Percentiles rank a stretch among this genome's conserved stretches.
phyloP scores from a whole-genome alignment of 2,113 vertebrate genomes.

The Clinocottus analis region DNA sequence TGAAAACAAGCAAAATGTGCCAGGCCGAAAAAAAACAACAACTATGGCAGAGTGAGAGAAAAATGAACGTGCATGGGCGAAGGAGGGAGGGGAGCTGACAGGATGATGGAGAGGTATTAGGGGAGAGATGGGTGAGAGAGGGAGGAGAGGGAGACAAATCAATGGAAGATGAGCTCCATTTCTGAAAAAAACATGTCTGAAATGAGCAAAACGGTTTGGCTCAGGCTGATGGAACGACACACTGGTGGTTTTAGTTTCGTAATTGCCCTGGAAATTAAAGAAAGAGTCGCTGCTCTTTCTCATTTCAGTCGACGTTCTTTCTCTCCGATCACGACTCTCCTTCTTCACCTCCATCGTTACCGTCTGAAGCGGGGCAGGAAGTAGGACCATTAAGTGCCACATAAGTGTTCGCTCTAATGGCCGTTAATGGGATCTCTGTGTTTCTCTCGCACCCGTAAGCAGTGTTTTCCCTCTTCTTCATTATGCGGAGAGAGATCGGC shows the following conservation, averaged over 20 bases:
- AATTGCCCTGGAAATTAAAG: conserved; percentile 30
- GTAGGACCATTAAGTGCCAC: conserved; percentile 12
- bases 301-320: background rate
- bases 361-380: conserved; percentile 13
- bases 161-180: conserved; percentile 11
- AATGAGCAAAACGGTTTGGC: background rate
- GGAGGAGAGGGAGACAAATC: conserved; percentile 4
- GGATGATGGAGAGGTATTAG: too few relatives aligned
- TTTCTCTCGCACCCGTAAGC: background rate
- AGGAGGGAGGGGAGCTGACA: too few relatives aligned
- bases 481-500: too few relatives aligned
- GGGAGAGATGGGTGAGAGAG: too few relatives aligned
- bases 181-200: conserved; percentile 1
- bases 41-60: conserved; percentile 1
- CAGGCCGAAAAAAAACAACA: background rate
- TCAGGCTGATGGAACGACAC: background rate
- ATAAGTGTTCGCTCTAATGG: conserved; percentile 32
- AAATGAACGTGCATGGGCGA: conserved; percentile 6
- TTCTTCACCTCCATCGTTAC: background rate
- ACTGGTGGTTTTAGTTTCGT: background rate
- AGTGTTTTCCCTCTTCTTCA: background rate
- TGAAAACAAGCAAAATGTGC: conserved; percentile 42
- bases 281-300: conserved; percentile 45
- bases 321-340: background rate
- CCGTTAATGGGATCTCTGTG: conserved; percentile 28